Evolutionary conservation across 2,113 vertebrate genomes (phyloP).

Genomic region (Prochilodus magdalenae): DNA sequence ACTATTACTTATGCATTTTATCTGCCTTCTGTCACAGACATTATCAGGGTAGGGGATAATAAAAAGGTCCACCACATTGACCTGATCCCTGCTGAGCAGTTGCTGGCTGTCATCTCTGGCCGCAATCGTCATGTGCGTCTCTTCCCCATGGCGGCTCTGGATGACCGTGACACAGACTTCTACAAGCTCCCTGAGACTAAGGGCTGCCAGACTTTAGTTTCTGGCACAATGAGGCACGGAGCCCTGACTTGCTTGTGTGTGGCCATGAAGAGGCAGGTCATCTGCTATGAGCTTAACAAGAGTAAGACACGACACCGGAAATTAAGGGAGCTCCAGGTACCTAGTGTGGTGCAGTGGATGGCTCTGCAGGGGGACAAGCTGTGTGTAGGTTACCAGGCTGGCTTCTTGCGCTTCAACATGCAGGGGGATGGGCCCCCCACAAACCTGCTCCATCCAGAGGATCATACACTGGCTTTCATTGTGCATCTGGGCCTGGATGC

Average conservation of each 20-base stretch:
- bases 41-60: conserved; percentile 95
- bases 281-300: conserved; percentile 93
- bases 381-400: conserved; percentile 87
- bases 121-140: conserved; percentile 96
- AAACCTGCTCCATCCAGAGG: conserved; percentile 90
- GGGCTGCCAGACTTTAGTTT: conserved; percentile 90
- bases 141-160: conserved; percentile 87
- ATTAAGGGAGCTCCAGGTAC: conserved; percentile 90
- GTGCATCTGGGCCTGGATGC: conserved; percentile 88
- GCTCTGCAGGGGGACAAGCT: conserved; percentile 91
- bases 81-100: conserved; percentile 89
- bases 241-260: conserved; percentile 92
- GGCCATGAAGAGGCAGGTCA: conserved; percentile 94
- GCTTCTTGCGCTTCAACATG: conserved; percentile 69
- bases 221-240: conserved; percentile 85
- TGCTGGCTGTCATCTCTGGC: conserved; percentile 95
- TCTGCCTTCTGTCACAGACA: conserved; percentile 77
- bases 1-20: background rate
- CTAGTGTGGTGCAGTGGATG: conserved; percentile 93
- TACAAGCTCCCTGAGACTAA: conserved; percentile 93
- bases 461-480: conserved; percentile 95
- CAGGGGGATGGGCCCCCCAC: conserved; percentile 82
- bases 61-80: conserved; percentile 98
- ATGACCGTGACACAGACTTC: conserved; percentile 92
- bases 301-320: conserved; percentile 90